phyloP scores from a whole-genome alignment of 1,140 invertebrate genomes.

The Trichoplusia ni region DNA sequence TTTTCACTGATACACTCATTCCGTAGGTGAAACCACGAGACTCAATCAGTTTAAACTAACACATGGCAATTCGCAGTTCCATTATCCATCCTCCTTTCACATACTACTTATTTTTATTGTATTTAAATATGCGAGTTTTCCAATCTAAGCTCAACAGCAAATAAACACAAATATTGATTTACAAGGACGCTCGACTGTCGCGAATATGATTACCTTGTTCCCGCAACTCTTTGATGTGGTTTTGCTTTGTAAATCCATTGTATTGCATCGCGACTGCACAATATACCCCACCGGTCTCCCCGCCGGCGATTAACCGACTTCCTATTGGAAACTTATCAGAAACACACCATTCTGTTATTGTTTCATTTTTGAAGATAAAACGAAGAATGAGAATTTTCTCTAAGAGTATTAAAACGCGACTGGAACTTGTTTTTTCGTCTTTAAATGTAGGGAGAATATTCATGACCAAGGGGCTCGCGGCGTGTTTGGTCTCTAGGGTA shows the following conservation, averaged over 20 bases:
- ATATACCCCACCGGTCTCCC: not conserved
- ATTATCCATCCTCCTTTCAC: too few species aligned
- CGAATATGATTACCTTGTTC: too few species aligned
- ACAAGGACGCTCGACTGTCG: too few species aligned
- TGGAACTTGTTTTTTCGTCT: not conserved
- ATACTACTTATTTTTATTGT: too few species aligned
- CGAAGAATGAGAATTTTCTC: not conserved
- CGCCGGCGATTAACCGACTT: constrained; percentile 10
- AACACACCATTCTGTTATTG: constrained; percentile 1
- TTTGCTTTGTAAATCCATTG: not conserved
- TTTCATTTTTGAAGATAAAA: constrained; percentile 12
- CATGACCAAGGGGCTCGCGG: not conserved
- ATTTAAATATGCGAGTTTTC: too few species aligned
- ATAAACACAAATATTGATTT: too few species aligned
- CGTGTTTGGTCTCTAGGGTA: not conserved
- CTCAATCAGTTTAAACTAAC: too few species aligned
- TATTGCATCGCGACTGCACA: not conserved
- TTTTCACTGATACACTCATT: too few species aligned
- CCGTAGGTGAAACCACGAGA: too few species aligned
- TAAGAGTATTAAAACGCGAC: constrained; percentile 13
- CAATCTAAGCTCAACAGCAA: too few species aligned
- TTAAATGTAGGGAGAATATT: constrained; percentile 5
- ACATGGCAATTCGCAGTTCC: too few species aligned
- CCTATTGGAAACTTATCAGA: constrained; percentile 16
- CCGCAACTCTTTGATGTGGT: not conserved